A percentile compares a stretch with the other conserved stretches of the same genome.
phyloP scores from a whole-genome alignment of 2,113 vertebrate genomes.

The Heloderma charlesbogerti region DNA sequence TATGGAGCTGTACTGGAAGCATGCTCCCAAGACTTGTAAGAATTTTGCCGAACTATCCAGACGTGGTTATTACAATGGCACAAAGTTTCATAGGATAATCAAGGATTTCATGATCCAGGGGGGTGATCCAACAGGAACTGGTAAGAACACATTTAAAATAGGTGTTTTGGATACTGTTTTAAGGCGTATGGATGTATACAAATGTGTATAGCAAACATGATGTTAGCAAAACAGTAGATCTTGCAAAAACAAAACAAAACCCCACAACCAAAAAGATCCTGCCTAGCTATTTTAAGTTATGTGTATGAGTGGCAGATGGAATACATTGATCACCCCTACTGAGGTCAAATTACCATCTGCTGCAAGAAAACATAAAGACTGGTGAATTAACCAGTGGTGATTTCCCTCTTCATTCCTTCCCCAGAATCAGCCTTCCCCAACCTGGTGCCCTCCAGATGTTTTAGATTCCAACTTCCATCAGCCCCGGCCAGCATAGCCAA shows the following conservation, averaged over 20 bases:
- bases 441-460: neutral
- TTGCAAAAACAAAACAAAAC: neutral
- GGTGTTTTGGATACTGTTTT: neutral
- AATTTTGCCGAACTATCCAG: constrained; percentile 93
- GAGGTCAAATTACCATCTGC: neutral
- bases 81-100: constrained; percentile 94
- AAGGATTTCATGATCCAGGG: constrained; percentile 98
- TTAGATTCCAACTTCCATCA: neutral
- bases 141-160: constrained; percentile 63
- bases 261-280: neutral
- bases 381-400: neutral
- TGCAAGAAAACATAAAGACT: neutral
- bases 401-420: neutral
- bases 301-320: neutral
- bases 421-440: too few relatives aligned
- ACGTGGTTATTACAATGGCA: constrained; percentile 93
- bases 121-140: constrained; percentile 95
- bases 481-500: neutral
- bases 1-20: constrained; percentile 94
- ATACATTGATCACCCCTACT: neutral
- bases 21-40: constrained; percentile 92
- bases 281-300: neutral
- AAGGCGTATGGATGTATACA: neutral
- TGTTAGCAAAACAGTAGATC: neutral
- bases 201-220: neutral